Base-by-base conservation (phyloP, 1,140 invertebrate genomes). In the Artemia franciscana region DNA sequence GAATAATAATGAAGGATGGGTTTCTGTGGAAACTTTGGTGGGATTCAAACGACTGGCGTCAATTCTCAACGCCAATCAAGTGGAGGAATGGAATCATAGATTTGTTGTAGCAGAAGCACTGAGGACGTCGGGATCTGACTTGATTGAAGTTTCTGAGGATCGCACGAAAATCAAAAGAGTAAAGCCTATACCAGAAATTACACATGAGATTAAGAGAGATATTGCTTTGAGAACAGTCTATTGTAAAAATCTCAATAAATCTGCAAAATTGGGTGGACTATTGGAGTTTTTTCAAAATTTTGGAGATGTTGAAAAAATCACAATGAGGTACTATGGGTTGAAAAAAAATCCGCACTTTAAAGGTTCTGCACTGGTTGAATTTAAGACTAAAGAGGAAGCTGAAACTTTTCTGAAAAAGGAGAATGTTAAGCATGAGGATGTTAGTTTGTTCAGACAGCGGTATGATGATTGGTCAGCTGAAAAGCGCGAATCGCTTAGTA, bases 311-410 rank as follows among this genome's bases (percentile, higher is more conserved):
- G 85, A 91, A 58, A 85, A 85, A 69, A 75, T 94, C 39, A 60
- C 79, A 67, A 84, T 86, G 80, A 79, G 86, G 65, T 79, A 78
- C 62, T 86, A 84, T 66, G 72, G 73, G 30, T 82, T 85, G 66
- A 80, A 79, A 64, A 73, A 78, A 5, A 75, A 85, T 68, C 77
- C 78, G 39, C 75, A 77, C 59, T 91, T 91, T 69, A 88, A 96
- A 75, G 91, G 91, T 56, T 94, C 91, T 5, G 80, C 91, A 60
- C 92, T 92, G 76, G 79, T 84, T 23, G 83, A 85, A 2, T 95
- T 92, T 69, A 78, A 81, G 67, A 84, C 79, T 26, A 75, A 81
- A 60, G 86, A 90, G 60, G 78, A 80, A 67, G 82, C 82, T 15
- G 80, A 84, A 66, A 72, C 75, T 57, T 83, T 85, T 67, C 70